phyloP scores from a whole-genome alignment of 2,797 vertebrate genomes.

The Pteronotus mesoamericanus region DNA sequence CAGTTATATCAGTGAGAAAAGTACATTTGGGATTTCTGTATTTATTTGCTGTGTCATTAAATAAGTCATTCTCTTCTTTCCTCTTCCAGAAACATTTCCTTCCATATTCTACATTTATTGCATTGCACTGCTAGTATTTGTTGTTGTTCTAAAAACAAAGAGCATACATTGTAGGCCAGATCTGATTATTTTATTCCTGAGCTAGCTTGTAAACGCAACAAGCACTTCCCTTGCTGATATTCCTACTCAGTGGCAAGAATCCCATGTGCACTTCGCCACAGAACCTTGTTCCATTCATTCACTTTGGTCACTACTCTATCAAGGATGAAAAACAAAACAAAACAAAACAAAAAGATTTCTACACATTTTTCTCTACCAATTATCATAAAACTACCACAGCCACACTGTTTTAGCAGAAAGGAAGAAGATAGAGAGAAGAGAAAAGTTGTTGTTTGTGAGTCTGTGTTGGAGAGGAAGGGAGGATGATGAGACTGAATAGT shows the following conservation, averaged over 20 bases:
- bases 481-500: not conserved
- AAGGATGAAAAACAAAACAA: not conserved
- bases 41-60: not conserved
- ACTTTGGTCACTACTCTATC: not conserved
- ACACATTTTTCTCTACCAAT: not conserved
- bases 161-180: not conserved
- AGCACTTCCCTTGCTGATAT: not conserved
- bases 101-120: not conserved
- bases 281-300: fast-evolving
- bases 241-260: not conserved
- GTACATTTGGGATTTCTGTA: not conserved
- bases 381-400: not conserved
- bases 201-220: not conserved
- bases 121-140: not conserved
- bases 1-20: not conserved
- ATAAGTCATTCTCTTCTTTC: not conserved
- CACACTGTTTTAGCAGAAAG: not conserved
- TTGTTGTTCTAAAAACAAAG: not conserved
- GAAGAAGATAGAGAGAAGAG: not conserved
- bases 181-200: not conserved
- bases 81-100: not conserved
- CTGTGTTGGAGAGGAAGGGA: not conserved
- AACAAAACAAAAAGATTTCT: not conserved
- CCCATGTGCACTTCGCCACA: fast-evolving
- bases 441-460: not conserved